Base-by-base conservation (phyloP, 2,888 invertebrate species). In the Petrolisthes cinctipes region DNA sequence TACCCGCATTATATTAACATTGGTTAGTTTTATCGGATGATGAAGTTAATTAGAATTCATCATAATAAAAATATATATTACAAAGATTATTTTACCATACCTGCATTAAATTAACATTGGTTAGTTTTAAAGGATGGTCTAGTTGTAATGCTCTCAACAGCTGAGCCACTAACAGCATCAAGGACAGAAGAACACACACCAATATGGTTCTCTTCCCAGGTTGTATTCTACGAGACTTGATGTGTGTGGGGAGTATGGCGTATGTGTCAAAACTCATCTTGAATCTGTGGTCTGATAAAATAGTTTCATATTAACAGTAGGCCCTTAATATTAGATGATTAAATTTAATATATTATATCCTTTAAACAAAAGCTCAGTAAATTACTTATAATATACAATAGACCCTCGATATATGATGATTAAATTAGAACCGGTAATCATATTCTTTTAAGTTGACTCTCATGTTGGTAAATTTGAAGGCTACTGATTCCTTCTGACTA, bases 121-220 rank as follows among this genome's bases (percentile, higher is more conserved):
- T 53, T 17, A 89, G 61, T 73, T 82, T 86, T 56, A 86, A 82
- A 56, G 89, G 89, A 9, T 89, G 83, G 37, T 83, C 73, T 6
- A 86, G 61, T 71, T 89, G 86, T 17, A 89, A 66, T 61, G 86
- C 84, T 81, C 89, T 37, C n/a, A 89, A 20, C 37, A 89, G 81
- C 56, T 89, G 89, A 66, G 89, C 80, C 80, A 86, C 87, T 23
- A 89, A 75, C 4, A 89, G 86, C 81, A 86, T 68, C 0, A 86
- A 54, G 3, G 89, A 89, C 23, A 89, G 51, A 17, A 89, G 76
- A 66, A 86, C 83, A 11, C 86, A 81, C 20, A 89, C 86, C 73
- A 89, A 23, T 20, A 89, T 87, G 51, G 89, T 89, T 53, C 78
- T 57, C n/a, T 83, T 86, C 4, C 89, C 89, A 0, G 89, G 89